Percentiles rank a stretch among this genome's conserved stretches.
These are phyloP conservation scores for Paracanthobrama guichenoti DNA, from an alignment of 2,113 vertebrate genomes.

Conservation along the genomic window DNA sequence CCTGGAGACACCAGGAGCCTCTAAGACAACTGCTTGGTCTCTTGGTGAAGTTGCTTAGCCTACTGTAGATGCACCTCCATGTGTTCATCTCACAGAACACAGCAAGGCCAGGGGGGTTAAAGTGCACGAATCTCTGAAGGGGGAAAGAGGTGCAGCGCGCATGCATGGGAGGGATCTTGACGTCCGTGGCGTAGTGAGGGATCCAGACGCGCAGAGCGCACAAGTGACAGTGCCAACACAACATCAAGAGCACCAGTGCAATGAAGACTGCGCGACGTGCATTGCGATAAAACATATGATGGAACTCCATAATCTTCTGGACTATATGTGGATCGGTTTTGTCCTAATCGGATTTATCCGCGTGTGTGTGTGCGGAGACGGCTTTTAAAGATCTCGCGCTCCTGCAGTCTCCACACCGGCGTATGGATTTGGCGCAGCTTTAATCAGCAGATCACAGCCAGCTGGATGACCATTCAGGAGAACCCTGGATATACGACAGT, in stretches of 20 bases:
- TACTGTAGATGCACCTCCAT: background rate
- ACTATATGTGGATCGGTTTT: constrained; percentile 35
- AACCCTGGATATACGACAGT: constrained; percentile 33
- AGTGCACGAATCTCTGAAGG: background rate
- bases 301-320: constrained; percentile 57
- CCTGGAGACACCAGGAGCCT: too few relatives aligned
- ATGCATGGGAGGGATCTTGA: constrained; percentile 65
- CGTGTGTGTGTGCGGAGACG: background rate
- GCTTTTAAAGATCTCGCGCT: background rate
- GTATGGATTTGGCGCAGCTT: constrained; percentile 32
- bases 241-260: constrained; percentile 23
- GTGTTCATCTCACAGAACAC: background rate
- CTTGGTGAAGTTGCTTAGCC: background rate
- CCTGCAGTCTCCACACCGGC: background rate
- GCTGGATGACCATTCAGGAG: constrained; percentile 57
- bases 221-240: constrained; percentile 38
- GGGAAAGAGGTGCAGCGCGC: constrained; percentile 39
- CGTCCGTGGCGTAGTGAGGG: constrained; percentile 47
- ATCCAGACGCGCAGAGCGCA: constrained; percentile 20
- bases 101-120: background rate
- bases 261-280: too few relatives aligned
- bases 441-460: constrained; percentile 21
- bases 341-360: constrained; percentile 34
- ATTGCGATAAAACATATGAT: constrained; percentile 47
- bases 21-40: background rate